Base-by-base conservation (phyloP, 1,140 invertebrate genomes). In the Dreissena rostriformis region DNA sequence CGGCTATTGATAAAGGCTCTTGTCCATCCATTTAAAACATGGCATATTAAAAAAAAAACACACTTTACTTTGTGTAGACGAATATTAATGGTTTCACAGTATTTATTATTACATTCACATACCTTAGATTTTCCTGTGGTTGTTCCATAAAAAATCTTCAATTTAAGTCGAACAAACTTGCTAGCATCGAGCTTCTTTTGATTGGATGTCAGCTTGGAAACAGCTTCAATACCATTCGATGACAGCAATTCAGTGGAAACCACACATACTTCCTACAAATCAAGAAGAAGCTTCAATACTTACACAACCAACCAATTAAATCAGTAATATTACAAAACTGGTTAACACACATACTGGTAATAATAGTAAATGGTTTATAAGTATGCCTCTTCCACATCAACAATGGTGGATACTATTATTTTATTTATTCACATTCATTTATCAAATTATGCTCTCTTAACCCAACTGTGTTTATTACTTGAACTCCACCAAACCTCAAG, bases 111-210 rank as follows among this genome's bases (percentile, higher is more conserved):
- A 39, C 8, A 2, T 14, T 73, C 19, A 2, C 5, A 82, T 87
- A 94, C 94, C 91, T 94, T 91, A 55, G 93, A 86, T 57, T 92
- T 94, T 77, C 94, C 94, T 67, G 93, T 94, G 78, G 94, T 93
- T 19, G 93, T 92, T 72, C 92, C 94, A 91, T 91, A 94, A 67
- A 92, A 92, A 29, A 94, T 91, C 83, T 92, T 91, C 14, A 94
- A 75, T 74, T 83, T 88, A 26, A 86, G 57, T 55, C 87, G 57
- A 19, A 82, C 61, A 74, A 75, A 82, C 52, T 75, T 82, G 14
- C 85, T 53, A 26, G 52, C n/a, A 80, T 87, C 68, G 39, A 26
- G 7, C 72, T 85, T 84, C 29, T 88, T 82, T n/a, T 75, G 51
- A n/a, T 26, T 49, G 57, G 22, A 19, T 61, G 57, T 61, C 17